phyloP scores from a whole-genome alignment of 1,140 invertebrate genomes.

The Chionoecetes opilio region DNA sequence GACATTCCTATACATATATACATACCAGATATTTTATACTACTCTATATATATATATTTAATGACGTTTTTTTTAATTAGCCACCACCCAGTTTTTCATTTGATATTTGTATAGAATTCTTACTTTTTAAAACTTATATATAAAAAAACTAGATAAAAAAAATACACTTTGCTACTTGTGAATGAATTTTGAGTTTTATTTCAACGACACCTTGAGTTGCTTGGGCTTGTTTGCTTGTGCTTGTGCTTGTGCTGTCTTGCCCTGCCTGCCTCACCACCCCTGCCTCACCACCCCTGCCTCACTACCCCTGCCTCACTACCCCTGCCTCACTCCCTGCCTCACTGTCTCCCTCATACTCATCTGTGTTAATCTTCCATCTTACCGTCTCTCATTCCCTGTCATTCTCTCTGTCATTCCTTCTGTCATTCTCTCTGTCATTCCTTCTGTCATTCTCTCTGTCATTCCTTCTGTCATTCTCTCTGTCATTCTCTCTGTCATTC shows the following conservation, averaged over 20 bases:
- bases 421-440: too few species aligned
- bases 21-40: neutral
- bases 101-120: slow-evolving; percentile 35
- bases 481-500: too few species aligned
- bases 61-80: neutral
- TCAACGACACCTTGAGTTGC: slow-evolving; percentile 66
- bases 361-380: too few species aligned
- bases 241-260: neutral
- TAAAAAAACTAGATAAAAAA: slow-evolving; percentile 58
- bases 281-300: neutral
- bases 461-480: too few species aligned
- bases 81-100: slow-evolving; percentile 11
- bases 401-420: too few species aligned
- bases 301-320: neutral
- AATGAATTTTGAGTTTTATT: slow-evolving; percentile 71
- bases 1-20: neutral
- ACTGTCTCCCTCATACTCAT: too few species aligned
- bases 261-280: slow-evolving; percentile 9
- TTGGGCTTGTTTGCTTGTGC: slow-evolving; percentile 70
- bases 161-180: slow-evolving; percentile 69
- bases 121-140: slow-evolving; percentile 30
- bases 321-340: too few species aligned
- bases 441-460: too few species aligned
- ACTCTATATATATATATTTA: neutral
- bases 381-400: too few species aligned